Percentiles rank a stretch among this genome's conserved stretches.
phyloP scores from a whole-genome alignment of 2,797 vertebrate species.

The Alectoris magna region DNA sequence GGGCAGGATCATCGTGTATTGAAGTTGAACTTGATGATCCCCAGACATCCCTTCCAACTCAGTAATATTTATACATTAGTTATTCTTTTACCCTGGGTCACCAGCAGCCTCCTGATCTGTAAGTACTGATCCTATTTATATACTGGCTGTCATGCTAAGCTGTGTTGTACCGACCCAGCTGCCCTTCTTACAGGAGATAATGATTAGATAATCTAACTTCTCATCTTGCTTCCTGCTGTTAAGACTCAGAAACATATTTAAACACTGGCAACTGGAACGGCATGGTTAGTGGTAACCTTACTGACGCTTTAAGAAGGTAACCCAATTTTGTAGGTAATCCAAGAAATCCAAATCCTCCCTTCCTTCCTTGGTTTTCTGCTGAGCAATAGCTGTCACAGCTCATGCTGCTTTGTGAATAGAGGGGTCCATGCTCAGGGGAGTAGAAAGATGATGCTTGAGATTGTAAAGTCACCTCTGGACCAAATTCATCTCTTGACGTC shows the following conservation, averaged over 20 bases:
- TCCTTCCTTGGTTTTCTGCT: background rate
- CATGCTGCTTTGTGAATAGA: background rate
- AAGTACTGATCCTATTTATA: constrained; percentile 39
- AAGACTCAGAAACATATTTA: background rate
- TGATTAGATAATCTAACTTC: constrained; percentile 41
- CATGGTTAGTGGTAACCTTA: background rate
- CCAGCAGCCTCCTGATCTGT: background rate
- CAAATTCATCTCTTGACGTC: constrained; percentile 6
- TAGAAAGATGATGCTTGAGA: constrained; percentile 13
- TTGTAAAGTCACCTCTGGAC: constrained; percentile 32
- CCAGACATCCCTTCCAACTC: too few relatives aligned
- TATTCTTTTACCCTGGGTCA: constrained; percentile 23
- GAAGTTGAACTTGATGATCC: too few relatives aligned
- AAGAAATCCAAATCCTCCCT: background rate
- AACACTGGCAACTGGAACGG: background rate
- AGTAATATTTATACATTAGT: background rate
- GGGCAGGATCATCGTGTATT: background rate
- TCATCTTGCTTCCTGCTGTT: constrained; percentile 27
- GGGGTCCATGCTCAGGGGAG: background rate
- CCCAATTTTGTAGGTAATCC: background rate
- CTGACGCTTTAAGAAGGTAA: background rate
- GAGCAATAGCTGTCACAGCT: background rate
- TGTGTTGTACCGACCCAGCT: background rate
- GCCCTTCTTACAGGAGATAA: constrained; percentile 38
- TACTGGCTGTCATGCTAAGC: background rate